Evolutionary conservation across 2,113 vertebrate species (phyloP).

Genomic region (Urocolius indicus): DNA sequence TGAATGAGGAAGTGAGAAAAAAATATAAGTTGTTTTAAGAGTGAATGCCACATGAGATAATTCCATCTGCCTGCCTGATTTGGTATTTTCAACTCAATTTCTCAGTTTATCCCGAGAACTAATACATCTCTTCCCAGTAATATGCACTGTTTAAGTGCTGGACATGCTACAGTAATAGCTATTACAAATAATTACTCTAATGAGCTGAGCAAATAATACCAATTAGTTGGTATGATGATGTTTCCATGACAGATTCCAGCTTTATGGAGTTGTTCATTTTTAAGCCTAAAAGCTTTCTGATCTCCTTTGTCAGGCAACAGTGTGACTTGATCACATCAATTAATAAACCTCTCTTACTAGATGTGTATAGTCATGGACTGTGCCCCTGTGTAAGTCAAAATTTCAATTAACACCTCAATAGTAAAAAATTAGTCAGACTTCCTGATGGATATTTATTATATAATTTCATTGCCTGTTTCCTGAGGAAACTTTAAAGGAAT

Average conservation of each 20-base stretch:
- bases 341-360: background rate
- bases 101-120: background rate
- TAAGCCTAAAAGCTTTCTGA: background rate
- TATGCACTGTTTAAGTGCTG: background rate
- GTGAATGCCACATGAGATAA: background rate
- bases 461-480: background rate
- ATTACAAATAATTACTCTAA: constrained; percentile 31
- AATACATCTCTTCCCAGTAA: background rate
- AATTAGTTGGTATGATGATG: constrained; percentile 1
- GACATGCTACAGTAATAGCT: constrained; percentile 4
- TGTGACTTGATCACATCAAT: background rate
- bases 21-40: background rate
- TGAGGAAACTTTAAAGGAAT: background rate
- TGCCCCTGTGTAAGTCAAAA: background rate
- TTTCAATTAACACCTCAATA: background rate
- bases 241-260: constrained; percentile 3
- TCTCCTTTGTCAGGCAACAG: background rate
- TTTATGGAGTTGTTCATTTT: background rate
- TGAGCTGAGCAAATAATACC: background rate
- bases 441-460: background rate
- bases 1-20: constrained; percentile 25
- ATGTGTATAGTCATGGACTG: background rate
- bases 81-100: background rate
- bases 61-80: background rate
- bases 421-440: background rate